These are phyloP conservation scores for Boloria selene DNA, from an alignment of 2,888 invertebrate species.

Conservation along the genomic window DNA sequence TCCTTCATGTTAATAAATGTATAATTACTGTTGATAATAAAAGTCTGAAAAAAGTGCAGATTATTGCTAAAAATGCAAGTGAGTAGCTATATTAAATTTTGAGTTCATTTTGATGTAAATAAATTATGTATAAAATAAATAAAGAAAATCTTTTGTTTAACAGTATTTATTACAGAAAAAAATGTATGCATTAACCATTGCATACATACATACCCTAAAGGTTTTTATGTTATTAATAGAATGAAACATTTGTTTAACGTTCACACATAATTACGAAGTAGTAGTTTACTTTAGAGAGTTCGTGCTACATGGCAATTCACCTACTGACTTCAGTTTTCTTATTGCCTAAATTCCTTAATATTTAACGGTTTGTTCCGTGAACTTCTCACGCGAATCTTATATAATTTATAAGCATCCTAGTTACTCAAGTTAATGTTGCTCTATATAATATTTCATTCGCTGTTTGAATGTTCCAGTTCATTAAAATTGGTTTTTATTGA, in stretches of 20 bases:
- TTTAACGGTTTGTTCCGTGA: slow-evolving; percentile 21
- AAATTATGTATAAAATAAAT: background rate
- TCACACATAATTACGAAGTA: slow-evolving; percentile 26
- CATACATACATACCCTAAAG: background rate
- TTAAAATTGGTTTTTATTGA: slow-evolving; percentile 8
- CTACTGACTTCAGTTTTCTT: slow-evolving; percentile 25
- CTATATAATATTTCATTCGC: slow-evolving; percentile 3
- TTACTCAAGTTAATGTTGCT: slow-evolving; percentile 21
- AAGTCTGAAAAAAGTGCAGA: too few species aligned
- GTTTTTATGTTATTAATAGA: slow-evolving; percentile 1
- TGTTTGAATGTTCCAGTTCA: slow-evolving; percentile 4
- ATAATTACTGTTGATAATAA: too few species aligned
- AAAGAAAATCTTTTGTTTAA: slow-evolving; percentile 3
- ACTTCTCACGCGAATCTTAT: slow-evolving; percentile 34
- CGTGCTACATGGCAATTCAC: slow-evolving; percentile 30
- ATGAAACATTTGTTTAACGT: slow-evolving; percentile 20
- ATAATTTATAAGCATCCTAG: slow-evolving; percentile 25
- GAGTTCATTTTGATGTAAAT: too few species aligned
- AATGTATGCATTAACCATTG: background rate
- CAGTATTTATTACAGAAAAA: background rate
- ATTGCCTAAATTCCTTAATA: slow-evolving; percentile 23
- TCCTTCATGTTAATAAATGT: too few species aligned
- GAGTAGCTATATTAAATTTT: too few species aligned
- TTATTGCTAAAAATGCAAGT: too few species aligned
- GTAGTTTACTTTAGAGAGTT: slow-evolving; percentile 27